Percentiles rank a stretch among this genome's conserved stretches.
Conservation (phyloP, 2,888 invertebrate genomes). For the Iphiclides podalirius region DNA sequence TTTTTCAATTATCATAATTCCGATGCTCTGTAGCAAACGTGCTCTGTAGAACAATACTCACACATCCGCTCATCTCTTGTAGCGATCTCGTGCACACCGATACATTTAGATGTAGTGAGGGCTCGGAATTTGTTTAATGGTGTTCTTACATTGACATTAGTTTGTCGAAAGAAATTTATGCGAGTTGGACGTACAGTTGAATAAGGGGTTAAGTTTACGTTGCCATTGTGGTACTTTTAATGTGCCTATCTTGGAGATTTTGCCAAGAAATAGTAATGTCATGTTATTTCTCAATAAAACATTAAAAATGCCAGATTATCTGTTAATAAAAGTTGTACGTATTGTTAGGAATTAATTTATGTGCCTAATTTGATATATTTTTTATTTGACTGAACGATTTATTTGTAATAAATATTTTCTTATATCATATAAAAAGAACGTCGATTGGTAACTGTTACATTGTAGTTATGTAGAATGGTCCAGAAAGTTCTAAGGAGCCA, state of each 20-base stretch:
- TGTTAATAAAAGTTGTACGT: background rate
- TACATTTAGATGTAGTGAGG: slow-evolving; percentile 40
- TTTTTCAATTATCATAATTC: too few relatives aligned
- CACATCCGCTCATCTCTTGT: slow-evolving; percentile 31
- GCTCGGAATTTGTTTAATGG: slow-evolving; percentile 77
- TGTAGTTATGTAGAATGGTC: slow-evolving; percentile 13
- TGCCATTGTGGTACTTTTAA: slow-evolving; percentile 40
- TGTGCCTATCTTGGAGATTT: slow-evolving; percentile 31
- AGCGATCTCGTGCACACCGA: slow-evolving; percentile 34
- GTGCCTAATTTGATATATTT: background rate
- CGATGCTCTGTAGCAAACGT: slow-evolving; percentile 22
- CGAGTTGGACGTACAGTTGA: slow-evolving; percentile 74
- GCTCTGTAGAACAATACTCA: slow-evolving; percentile 36
- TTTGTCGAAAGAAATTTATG: slow-evolving; percentile 79
- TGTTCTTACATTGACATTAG: slow-evolving; percentile 79
- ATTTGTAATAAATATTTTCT: too few relatives aligned
- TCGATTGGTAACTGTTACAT: background rate
- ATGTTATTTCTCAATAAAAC: slow-evolving; percentile 20
- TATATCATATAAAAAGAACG: too few relatives aligned
- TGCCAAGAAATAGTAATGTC: slow-evolving; percentile 25
- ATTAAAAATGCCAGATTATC: slow-evolving; percentile 28
- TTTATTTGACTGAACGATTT: too few relatives aligned
- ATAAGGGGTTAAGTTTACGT: slow-evolving; percentile 74
- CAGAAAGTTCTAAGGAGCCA: slow-evolving; percentile 54
- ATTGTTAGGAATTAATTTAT: background rate